These are phyloP conservation scores for Hirudinaria manillensis DNA, from an alignment of 2,888 invertebrate species.

Conservation along the genomic window DNA sequence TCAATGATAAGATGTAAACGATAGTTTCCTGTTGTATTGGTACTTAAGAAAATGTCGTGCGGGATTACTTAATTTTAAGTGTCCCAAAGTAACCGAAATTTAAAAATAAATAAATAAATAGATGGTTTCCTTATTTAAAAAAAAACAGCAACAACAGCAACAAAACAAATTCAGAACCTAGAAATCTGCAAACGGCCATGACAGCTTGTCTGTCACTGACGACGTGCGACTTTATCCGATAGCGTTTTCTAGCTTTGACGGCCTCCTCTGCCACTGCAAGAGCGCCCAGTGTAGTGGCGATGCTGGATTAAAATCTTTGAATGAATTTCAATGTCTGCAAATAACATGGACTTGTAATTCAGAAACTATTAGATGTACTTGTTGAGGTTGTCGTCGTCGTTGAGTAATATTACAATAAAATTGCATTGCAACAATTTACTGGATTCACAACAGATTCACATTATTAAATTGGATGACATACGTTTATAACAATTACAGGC, in stretches of 20 bases:
- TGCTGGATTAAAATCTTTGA: slow-evolving; percentile 45
- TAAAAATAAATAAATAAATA: neutral
- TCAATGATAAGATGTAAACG: neutral
- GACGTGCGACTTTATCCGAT: slow-evolving; percentile 51
- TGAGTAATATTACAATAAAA: too few relatives aligned
- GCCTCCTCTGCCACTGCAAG: slow-evolving; percentile 47
- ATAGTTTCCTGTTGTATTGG: too few relatives aligned
- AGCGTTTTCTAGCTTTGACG: slow-evolving; percentile 46
- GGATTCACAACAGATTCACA: neutral
- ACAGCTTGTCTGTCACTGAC: slow-evolving; percentile 55
- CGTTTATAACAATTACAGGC: too few relatives aligned
- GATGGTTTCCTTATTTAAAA: neutral
- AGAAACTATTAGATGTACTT: too few relatives aligned
- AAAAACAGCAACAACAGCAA: neutral
- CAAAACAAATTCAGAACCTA: slow-evolving; percentile 46
- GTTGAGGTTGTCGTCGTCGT: too few relatives aligned
- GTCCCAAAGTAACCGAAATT: too few relatives aligned
- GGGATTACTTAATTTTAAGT: neutral
- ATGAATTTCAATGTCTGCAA: too few relatives aligned
- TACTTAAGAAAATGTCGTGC: too few relatives aligned
- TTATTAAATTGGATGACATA: neutral
- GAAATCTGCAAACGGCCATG: slow-evolving; percentile 52
- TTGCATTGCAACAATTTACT: too few relatives aligned
- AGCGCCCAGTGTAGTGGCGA: slow-evolving; percentile 55
- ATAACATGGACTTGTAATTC: too few relatives aligned